These are phyloP conservation scores for Holcopasites calliopsidis DNA, from an alignment of 1,140 invertebrate species.

Conservation along the genomic window DNA sequence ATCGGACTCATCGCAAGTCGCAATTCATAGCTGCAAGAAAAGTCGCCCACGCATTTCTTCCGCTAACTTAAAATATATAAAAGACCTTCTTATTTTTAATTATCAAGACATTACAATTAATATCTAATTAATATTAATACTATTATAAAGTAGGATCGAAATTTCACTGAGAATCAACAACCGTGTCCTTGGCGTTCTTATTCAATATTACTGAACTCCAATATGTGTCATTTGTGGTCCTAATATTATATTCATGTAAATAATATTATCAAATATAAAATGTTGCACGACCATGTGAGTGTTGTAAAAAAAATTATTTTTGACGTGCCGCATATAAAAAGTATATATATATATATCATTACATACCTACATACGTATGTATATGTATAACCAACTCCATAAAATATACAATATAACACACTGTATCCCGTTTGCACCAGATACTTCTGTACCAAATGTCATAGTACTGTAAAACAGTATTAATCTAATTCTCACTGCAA, in stretches of 20 bases:
- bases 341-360: constrained; percentile 42
- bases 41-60: constrained; percentile 12
- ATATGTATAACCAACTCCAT: constrained; percentile 46
- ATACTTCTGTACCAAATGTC: constrained; percentile 35
- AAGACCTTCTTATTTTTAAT: constrained; percentile 33
- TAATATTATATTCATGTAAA: constrained; percentile 14
- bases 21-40: constrained; percentile 38
- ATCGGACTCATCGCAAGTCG: constrained; percentile 50
- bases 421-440: constrained; percentile 41
- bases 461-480: constrained; percentile 43
- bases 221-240: constrained; percentile 31
- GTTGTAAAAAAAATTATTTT: constrained; percentile 39
- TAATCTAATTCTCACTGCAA: constrained; percentile 50
- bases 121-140: constrained; percentile 34
- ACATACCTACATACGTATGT: constrained; percentile 48
- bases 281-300: constrained; percentile 26
- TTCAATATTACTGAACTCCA: constrained; percentile 28
- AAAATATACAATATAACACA: constrained; percentile 51
- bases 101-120: constrained; percentile 21
- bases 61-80: constrained; percentile 27
- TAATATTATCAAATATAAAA: constrained; percentile 41
- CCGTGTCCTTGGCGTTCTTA: constrained; percentile 25
- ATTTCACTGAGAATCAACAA: constrained; percentile 41
- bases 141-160: constrained; percentile 6
- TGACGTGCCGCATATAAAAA: constrained; percentile 36